Evolutionary conservation across 2,797 vertebrate species (phyloP).

Genomic region (Hylomyscus alleni): DNA sequence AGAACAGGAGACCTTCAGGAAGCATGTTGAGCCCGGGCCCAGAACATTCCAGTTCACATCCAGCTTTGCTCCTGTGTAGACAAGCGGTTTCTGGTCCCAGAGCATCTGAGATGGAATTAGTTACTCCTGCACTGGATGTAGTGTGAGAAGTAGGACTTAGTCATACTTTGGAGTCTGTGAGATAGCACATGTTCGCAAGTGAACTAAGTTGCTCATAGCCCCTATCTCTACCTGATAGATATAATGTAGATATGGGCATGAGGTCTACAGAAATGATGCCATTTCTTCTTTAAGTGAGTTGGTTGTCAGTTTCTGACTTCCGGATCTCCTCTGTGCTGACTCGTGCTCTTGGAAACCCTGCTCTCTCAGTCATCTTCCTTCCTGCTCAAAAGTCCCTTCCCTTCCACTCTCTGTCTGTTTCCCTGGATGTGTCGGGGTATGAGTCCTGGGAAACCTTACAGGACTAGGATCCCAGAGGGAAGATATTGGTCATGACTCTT

Average conservation of each 20-base stretch:
- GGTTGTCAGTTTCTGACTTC: not conserved
- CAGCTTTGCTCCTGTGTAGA: not conserved
- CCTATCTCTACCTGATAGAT: accelerated
- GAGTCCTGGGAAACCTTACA: not conserved
- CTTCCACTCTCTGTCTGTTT: not conserved
- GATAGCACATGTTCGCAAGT: not conserved
- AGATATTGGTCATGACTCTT: not conserved
- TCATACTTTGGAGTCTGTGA: not conserved
- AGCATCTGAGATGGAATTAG: not conserved
- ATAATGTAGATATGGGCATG: accelerated
- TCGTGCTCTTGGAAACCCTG: not conserved
- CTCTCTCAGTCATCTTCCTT: not conserved
- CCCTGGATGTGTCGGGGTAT: not conserved
- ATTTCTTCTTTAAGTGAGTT: not conserved
- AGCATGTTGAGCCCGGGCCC: too few species aligned
- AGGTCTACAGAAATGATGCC: not conserved
- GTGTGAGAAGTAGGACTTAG: not conserved
- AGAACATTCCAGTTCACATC: not conserved
- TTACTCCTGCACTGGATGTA: not conserved
- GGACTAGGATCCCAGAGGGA: not conserved
- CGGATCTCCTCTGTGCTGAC: not conserved
- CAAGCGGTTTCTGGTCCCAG: not conserved
- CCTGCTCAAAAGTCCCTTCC: not conserved
- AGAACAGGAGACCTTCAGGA: not conserved
- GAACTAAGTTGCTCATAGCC: not conserved